Evolutionary conservation across 2,113 vertebrate species (phyloP).

Genomic region (Cricetomys ansorgei): DNA sequence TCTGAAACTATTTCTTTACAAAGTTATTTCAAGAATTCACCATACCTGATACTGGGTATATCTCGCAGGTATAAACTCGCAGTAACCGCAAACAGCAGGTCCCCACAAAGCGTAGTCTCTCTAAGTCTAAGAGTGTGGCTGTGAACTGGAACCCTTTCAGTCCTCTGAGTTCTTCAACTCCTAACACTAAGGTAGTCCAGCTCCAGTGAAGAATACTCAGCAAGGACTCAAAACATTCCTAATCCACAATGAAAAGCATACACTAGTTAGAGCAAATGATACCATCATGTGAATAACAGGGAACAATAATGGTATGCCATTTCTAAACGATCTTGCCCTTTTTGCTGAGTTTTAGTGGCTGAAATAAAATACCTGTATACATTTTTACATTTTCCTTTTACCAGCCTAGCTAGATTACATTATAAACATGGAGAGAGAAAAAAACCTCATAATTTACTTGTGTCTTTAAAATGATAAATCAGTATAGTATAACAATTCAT

Average conservation of each 20-base stretch:
- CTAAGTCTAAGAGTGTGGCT: conserved; percentile 97
- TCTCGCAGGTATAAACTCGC: conserved; percentile 98
- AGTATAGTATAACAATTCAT: background rate
- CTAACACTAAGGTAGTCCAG: conserved; percentile 98
- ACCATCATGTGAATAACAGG: background rate
- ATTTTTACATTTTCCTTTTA: background rate
- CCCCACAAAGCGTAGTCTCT: conserved; percentile 97
- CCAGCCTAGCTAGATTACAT: background rate
- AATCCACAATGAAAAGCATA: conserved; percentile 55
- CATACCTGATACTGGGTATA: conserved; percentile 98
- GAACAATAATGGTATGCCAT: background rate
- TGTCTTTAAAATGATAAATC: conserved; percentile 37
- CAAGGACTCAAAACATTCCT: conserved; percentile 99
- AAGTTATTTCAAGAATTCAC: conserved; percentile 43
- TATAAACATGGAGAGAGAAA: background rate
- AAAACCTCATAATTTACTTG: background rate
- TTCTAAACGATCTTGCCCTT: conserved; percentile 33
- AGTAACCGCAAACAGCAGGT: conserved; percentile 97
- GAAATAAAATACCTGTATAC: background rate
- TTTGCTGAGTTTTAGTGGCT: conserved; percentile 23
- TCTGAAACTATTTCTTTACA: conserved; percentile 23
- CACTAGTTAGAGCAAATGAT: conserved; percentile 41
- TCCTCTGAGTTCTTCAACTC: conserved; percentile 97
- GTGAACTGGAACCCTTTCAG: conserved; percentile 99
- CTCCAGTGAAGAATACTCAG: conserved; percentile 99